A percentile compares a stretch with the other conserved stretches of the same genome.
phyloP scores from a whole-genome alignment of 2,888 invertebrate species.

The Apamea monoglypha region DNA sequence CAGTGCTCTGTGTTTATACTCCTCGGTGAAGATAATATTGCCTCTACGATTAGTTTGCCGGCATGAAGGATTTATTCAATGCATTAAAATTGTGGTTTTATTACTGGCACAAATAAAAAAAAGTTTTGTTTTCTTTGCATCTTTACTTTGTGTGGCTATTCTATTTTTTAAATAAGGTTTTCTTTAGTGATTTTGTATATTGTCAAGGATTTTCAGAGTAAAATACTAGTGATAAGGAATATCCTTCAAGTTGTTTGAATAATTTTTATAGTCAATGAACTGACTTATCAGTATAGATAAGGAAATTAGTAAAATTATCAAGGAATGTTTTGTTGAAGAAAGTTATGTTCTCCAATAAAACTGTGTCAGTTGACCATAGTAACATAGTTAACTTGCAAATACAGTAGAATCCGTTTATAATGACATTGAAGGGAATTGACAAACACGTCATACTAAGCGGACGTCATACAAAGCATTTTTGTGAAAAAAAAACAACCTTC shows the following conservation, averaged over 20 bases:
- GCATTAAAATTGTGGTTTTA: not conserved
- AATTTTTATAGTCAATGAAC: slow-evolving; percentile 46
- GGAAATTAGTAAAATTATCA: slow-evolving; percentile 1
- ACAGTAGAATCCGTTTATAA: no score
- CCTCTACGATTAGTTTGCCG: slow-evolving; percentile 1
- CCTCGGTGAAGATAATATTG: slow-evolving; percentile 20
- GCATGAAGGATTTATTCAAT: not conserved
- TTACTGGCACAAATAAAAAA: not conserved
- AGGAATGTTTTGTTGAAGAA: not conserved
- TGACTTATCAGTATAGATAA: slow-evolving; percentile 41
- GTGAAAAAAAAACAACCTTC: no score
- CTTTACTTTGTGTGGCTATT: not conserved
- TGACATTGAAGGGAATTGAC: no score
- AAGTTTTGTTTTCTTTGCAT: no score
- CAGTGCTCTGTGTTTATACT: slow-evolving; percentile 3
- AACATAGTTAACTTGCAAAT: slow-evolving; percentile 39
- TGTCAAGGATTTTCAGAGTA: not conserved
- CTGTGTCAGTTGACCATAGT: slow-evolving; percentile 4
- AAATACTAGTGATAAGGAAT: slow-evolving; percentile 7
- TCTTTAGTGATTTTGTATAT: not conserved
- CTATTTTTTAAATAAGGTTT: not conserved
- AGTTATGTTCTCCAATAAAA: not conserved
- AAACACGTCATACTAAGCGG: no score
- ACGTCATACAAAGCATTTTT: no score
- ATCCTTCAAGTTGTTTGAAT: slow-evolving; percentile 30